A percentile compares a stretch with the other conserved stretches of the same genome.
Conservation (phyloP, 1,140 invertebrate genomes). For the Drosophila athabasca region DNA sequence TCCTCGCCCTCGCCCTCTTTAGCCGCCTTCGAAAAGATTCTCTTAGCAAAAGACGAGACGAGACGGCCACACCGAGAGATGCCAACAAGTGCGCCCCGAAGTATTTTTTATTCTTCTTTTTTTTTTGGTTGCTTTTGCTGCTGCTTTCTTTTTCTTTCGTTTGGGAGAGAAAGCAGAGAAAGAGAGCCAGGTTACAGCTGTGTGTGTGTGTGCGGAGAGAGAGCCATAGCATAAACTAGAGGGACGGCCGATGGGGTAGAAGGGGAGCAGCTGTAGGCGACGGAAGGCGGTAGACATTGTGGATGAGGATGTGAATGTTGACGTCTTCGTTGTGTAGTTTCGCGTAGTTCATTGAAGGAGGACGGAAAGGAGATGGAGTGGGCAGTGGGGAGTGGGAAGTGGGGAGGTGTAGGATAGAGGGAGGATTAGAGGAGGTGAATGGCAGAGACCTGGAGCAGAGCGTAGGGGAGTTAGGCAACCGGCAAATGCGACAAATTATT, state of each 20-base stretch:
- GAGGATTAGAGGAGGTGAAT: too few relatives aligned
- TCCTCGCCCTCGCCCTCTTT: neutral
- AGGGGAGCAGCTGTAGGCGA: neutral
- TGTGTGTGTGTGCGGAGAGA: conserved; percentile 10
- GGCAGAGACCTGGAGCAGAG: too few relatives aligned
- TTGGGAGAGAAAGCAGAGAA: conserved; percentile 6
- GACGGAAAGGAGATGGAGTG: neutral
- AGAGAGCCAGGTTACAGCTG: conserved; percentile 1
- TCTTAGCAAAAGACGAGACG: conserved; percentile 21
- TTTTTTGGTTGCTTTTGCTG: neutral
- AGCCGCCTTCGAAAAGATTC: conserved; percentile 20
- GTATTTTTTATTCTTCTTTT: conserved; percentile 31
- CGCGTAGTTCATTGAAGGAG: conserved; percentile 38
- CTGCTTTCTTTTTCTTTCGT: conserved; percentile 2
- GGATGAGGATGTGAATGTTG: conserved; percentile 51
- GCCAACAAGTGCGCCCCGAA: conserved; percentile 74
- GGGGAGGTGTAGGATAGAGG: neutral
- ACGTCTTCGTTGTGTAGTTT: conserved; percentile 76
- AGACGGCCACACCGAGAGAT: conserved; percentile 31
- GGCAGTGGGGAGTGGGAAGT: neutral
- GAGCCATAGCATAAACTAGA: conserved; percentile 33
- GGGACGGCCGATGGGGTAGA: neutral
- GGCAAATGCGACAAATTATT: conserved; percentile 74
- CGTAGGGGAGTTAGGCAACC: conserved; percentile 6
- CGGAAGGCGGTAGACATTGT: neutral